phyloP scores from a whole-genome alignment of 1,140 invertebrate genomes.

The Calliphora vicina region DNA sequence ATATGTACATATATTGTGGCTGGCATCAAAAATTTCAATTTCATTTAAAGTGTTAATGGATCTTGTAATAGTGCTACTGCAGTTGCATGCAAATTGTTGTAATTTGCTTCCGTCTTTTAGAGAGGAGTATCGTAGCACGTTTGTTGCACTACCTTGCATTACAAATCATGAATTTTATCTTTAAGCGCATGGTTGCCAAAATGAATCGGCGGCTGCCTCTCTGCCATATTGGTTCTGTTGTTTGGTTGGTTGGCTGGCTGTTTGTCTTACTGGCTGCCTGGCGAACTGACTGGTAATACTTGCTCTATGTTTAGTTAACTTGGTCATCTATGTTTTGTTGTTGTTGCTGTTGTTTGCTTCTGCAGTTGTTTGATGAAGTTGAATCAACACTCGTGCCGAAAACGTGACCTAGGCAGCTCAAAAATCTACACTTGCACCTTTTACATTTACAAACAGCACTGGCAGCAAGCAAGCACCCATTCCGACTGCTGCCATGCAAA shows the following conservation, averaged over 20 bases:
- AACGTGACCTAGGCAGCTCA: conserved; percentile 25
- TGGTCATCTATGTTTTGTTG: background rate
- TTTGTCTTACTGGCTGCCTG: background rate
- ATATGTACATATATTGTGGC: background rate
- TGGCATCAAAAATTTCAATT: conserved; percentile 8
- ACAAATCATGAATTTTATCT: background rate
- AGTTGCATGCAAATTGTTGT: conserved; percentile 27
- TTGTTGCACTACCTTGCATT: background rate
- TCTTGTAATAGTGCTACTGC: background rate
- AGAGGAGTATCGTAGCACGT: background rate
- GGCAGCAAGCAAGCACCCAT: conserved; percentile 4
- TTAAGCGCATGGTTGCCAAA: background rate
- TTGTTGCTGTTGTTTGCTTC: background rate
- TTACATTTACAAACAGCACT: background rate
- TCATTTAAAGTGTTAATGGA: conserved; percentile 30
- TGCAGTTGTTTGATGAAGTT: background rate
- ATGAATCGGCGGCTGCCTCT: background rate
- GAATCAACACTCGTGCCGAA: conserved; percentile 21
- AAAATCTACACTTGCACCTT: conserved; percentile 27
- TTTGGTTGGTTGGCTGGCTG: background rate
- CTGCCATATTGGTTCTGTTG: too few species aligned
- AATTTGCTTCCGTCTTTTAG: conserved; percentile 11
- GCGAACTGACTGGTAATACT: background rate
- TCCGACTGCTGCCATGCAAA: background rate
- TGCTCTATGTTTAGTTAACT: background rate